These are phyloP conservation scores for Drosophila micromelanica DNA, from an alignment of 1,140 invertebrate species.

Conservation along the genomic window DNA sequence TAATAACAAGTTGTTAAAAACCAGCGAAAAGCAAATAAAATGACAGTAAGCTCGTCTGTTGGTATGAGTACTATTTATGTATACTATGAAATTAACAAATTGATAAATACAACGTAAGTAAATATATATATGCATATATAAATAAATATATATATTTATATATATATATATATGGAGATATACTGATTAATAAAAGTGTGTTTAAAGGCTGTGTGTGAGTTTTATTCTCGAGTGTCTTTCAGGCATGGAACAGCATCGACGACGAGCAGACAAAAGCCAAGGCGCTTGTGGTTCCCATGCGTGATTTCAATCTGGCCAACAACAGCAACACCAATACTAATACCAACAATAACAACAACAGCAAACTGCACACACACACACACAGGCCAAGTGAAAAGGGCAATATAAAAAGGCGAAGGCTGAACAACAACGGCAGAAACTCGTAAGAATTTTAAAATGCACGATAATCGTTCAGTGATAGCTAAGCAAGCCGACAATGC, in stretches of 20 bases:
- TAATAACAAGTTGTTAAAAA: constrained; percentile 53
- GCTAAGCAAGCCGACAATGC: constrained; percentile 83
- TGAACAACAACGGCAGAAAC: constrained; percentile 67
- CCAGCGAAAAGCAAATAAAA: constrained; percentile 47
- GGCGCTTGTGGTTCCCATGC: constrained; percentile 79
- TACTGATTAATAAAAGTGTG: constrained; percentile 55
- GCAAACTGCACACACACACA: constrained; percentile 20
- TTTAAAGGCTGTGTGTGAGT: constrained; percentile 20
- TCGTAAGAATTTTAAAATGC: constrained; percentile 84
- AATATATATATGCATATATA: constrained; percentile 43
- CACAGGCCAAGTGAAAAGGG: constrained; percentile 58
- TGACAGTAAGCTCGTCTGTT: constrained; percentile 20
- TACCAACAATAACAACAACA: constrained; percentile 26
- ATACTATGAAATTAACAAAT: constrained; percentile 79
- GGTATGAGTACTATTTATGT: constrained; percentile 55
- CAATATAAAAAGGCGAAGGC: constrained; percentile 72
- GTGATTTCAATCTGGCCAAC: constrained; percentile 74
- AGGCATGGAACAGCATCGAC: constrained; percentile 39
- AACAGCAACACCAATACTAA: constrained; percentile 40
- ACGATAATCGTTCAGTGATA: constrained; percentile 84
- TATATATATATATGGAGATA: constrained; percentile 67
- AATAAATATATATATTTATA: constrained; percentile 10
- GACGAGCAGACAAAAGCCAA: constrained; percentile 73
- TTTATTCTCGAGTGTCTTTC: constrained; percentile 29
- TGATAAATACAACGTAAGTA: constrained; percentile 72